These are phyloP conservation scores for Bombus waltoni DNA, from an alignment of 1,140 invertebrate species.

Conservation along the genomic window DNA sequence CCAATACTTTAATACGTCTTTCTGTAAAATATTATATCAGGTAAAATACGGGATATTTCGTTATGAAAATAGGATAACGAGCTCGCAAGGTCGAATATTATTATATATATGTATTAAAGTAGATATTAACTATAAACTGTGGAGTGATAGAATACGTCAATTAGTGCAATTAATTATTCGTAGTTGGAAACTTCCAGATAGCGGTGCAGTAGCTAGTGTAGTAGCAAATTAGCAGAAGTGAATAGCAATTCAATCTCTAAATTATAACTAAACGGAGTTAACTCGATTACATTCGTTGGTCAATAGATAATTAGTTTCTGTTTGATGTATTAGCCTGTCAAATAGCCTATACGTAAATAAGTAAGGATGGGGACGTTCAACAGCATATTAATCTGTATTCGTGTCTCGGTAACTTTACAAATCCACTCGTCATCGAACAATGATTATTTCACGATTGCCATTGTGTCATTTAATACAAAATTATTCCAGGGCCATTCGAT, in stretches of 20 bases:
- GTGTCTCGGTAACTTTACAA: background rate
- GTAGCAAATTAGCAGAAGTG: background rate
- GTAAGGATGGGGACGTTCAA: background rate
- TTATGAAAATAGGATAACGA: background rate
- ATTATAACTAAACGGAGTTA: conserved; percentile 2
- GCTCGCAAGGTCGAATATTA: background rate
- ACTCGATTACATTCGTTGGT: conserved; percentile 4
- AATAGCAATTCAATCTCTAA: background rate
- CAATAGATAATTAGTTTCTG: conserved; percentile 6
- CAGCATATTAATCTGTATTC: background rate
- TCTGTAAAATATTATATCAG: background rate
- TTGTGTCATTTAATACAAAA: background rate
- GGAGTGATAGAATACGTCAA: background rate
- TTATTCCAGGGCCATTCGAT: background rate
- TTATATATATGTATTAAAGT: background rate
- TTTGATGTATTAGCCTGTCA: conserved; percentile 5
- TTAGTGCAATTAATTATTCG: conserved; percentile 4
- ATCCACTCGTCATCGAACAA: no score
- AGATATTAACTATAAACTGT: background rate
- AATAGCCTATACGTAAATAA: conserved; percentile 11
- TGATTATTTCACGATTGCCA: background rate
- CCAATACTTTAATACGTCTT: background rate
- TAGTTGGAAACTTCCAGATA: background rate
- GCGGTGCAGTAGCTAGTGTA: background rate
- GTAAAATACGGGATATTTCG: background rate